Evolutionary conservation across 2,113 vertebrate species (phyloP).

Genomic region (Salvelinus alpinus): DNA sequence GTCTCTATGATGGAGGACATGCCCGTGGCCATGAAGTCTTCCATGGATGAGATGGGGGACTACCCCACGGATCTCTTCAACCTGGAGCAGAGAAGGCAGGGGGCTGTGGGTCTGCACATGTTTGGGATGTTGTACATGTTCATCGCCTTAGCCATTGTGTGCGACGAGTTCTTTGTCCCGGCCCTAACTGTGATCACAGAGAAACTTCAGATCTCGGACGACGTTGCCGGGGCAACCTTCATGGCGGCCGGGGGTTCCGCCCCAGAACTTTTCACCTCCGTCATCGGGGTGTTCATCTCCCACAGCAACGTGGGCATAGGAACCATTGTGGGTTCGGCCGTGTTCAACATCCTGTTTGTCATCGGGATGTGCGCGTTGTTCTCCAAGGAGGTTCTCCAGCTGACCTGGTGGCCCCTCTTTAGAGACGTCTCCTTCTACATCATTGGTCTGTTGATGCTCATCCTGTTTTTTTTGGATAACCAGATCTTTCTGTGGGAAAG

Average conservation of each 20-base stretch:
- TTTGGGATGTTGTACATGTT: constrained; percentile 99
- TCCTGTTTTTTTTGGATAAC: constrained; percentile 97
- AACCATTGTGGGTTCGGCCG: constrained; percentile 94
- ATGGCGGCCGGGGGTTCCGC: constrained; percentile 98
- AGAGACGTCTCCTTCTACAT: constrained; percentile 97
- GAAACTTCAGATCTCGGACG: constrained; percentile 92
- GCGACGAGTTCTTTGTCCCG: constrained; percentile 97
- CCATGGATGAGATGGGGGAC: constrained; percentile 76
- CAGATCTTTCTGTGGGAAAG: constrained; percentile 87
- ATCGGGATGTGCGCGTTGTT: constrained; percentile 98
- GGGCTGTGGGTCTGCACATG: constrained; percentile 86
- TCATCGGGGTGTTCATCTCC: constrained; percentile 95
- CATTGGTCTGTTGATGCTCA: constrained; percentile 91
- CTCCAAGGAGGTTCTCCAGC: constrained; percentile 92
- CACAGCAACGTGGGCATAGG: constrained; percentile 98
- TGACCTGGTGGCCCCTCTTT: constrained; percentile 99
- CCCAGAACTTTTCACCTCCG: constrained; percentile 96
- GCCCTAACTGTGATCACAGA: constrained; percentile 96
- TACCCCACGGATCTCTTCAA: constrained; percentile 89
- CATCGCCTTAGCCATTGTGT: constrained; percentile 95
- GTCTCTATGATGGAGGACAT: constrained; percentile 56
- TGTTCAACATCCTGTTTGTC: constrained; percentile 98
- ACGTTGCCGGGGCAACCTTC: constrained; percentile 96
- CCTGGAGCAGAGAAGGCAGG: constrained; percentile 84
- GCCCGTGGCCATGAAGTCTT: constrained; percentile 62